phyloP scores from a whole-genome alignment of 2,113 vertebrate species.

The Amphiprion percula region DNA sequence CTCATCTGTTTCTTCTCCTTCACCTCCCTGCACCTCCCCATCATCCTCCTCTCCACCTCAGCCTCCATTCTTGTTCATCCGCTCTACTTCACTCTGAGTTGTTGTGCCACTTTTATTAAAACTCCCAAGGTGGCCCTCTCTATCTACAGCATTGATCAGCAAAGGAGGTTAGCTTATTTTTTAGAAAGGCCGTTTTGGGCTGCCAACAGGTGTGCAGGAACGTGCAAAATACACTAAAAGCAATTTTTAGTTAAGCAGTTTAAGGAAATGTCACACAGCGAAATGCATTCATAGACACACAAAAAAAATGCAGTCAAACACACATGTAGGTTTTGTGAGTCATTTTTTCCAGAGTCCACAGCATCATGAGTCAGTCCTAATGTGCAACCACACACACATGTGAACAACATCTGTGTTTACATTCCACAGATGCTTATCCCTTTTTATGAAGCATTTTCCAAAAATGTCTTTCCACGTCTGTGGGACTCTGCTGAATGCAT shows the following conservation, averaged over 20 bases:
- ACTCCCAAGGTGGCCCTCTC: slow-evolving; percentile 74
- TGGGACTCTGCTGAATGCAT: slow-evolving; percentile 28
- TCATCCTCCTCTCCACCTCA: slow-evolving; percentile 40
- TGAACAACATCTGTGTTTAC: slow-evolving; percentile 62
- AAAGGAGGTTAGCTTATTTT: slow-evolving; percentile 24
- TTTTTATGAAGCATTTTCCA: slow-evolving; percentile 20
- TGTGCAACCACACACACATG: slow-evolving; percentile 12
- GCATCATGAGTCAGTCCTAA: slow-evolving; percentile 22
- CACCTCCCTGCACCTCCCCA: slow-evolving; percentile 50
- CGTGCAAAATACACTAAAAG: slow-evolving; percentile 11
- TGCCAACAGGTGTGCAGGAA: slow-evolving; percentile 56
- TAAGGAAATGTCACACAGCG: not conserved
- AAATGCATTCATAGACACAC: not conserved
- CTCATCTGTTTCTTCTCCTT: slow-evolving; percentile 57
- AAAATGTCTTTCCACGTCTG: slow-evolving; percentile 31
- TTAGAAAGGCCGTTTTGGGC: slow-evolving; percentile 34
- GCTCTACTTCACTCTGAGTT: slow-evolving; percentile 61
- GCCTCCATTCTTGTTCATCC: slow-evolving; percentile 53
- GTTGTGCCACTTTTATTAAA: slow-evolving; percentile 79
- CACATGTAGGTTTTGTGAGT: not conserved
- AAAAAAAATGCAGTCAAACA: not conserved
- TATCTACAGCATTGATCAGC: slow-evolving; percentile 73
- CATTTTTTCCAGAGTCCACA: slow-evolving; percentile 7
- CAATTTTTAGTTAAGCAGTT: not conserved
- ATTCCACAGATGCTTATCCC: slow-evolving; percentile 39